A percentile compares a stretch with the other conserved stretches of the same genome.
phyloP scores from a whole-genome alignment of 2,888 invertebrate genomes.

The Thysanoteuthis rhombus region DNA sequence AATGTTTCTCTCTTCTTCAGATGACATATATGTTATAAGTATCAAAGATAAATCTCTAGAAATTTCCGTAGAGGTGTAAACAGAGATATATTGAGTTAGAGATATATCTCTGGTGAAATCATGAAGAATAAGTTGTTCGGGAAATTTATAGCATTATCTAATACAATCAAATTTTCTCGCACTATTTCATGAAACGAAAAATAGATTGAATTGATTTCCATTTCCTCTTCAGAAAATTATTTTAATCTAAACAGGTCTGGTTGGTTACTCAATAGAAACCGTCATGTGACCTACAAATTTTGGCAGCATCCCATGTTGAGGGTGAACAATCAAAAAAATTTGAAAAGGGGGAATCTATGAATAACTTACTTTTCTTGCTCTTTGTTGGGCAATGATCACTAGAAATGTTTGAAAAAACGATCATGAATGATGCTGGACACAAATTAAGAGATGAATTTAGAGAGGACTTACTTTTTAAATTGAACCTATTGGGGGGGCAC shows the following conservation, averaged over 20 bases:
- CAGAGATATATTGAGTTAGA: neutral
- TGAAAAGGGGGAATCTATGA: too few relatives aligned
- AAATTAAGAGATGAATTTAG: too few relatives aligned
- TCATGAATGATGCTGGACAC: too few relatives aligned
- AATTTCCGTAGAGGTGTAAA: neutral
- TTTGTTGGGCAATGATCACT: too few relatives aligned
- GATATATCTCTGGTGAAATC: neutral
- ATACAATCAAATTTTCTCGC: neutral
- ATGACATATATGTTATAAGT: neutral
- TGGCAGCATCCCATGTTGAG: too few relatives aligned
- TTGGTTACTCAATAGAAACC: too few relatives aligned
- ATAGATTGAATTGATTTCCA: neutral
- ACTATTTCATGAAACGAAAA: neutral
- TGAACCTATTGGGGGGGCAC: too few relatives aligned
- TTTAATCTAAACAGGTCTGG: neutral
- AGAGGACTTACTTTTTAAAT: too few relatives aligned
- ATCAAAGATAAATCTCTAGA: neutral
- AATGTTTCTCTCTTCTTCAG: neutral
- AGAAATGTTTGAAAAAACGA: too few relatives aligned
- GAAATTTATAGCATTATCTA: neutral
- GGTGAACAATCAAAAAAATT: too few relatives aligned
- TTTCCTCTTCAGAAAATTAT: neutral
- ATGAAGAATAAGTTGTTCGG: neutral
- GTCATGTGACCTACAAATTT: too few relatives aligned
- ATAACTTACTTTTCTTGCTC: too few relatives aligned